These are phyloP conservation scores for Pampusana beccarii DNA, from an alignment of 2,113 vertebrate genomes.

Conservation along the genomic window DNA sequence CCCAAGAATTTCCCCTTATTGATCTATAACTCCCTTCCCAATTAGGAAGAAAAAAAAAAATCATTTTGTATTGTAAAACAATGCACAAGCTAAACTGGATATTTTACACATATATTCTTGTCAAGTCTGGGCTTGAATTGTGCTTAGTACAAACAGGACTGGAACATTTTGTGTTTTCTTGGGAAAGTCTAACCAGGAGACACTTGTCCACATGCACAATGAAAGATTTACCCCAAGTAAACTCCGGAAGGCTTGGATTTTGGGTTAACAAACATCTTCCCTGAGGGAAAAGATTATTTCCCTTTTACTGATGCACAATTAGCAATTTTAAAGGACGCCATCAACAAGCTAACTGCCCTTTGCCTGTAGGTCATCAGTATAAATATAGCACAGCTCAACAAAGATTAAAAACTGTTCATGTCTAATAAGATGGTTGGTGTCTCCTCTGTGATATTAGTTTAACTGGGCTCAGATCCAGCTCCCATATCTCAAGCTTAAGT, in stretches of 20 bases:
- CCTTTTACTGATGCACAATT: background rate
- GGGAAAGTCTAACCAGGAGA: background rate
- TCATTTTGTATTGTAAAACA: background rate
- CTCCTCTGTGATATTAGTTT: background rate
- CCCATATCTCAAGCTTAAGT: background rate
- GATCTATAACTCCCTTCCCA: background rate
- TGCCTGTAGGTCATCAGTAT: background rate
- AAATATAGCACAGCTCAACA: conserved; percentile 3
- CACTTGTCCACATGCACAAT: background rate
- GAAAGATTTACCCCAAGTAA: background rate
- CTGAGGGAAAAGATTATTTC: background rate
- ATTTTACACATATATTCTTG: background rate
- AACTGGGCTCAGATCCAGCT: conserved; percentile 28
- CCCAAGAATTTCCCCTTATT: background rate
- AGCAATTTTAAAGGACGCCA: conserved; percentile 9
- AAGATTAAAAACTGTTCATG: background rate
- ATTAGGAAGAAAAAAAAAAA: background rate
- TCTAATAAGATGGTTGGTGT: conserved; percentile 5
- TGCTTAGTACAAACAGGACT: background rate
- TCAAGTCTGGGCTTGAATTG: background rate
- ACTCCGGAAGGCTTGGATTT: background rate
- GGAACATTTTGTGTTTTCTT: conserved; percentile 21
- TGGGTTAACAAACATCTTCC: background rate
- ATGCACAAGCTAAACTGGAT: background rate
- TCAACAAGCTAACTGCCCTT: conserved; percentile 24